A percentile compares a stretch with the other conserved stretches of the same genome.
These are phyloP conservation scores for Synaphobranchus kaupii DNA, from an alignment of 2,797 vertebrate genomes.

Conservation along the genomic window DNA sequence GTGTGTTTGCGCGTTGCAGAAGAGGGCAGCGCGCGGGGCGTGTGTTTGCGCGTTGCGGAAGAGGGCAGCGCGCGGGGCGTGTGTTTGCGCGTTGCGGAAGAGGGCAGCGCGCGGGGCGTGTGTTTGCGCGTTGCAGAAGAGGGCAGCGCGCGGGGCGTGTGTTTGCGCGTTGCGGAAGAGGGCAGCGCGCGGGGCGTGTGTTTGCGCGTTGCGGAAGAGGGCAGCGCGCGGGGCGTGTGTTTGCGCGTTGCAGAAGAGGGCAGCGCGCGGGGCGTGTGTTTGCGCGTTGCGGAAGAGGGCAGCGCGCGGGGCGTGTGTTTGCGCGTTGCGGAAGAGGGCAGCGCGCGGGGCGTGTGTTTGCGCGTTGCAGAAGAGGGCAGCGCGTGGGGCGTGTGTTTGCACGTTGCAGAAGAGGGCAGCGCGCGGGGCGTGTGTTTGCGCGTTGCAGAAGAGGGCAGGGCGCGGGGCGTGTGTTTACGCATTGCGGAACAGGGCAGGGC, in stretches of 20 bases:
- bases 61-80: constrained; percentile 30
- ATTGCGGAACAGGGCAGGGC: constrained; percentile 15
- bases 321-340: too few relatives aligned
- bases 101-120: constrained; percentile 14
- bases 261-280: constrained; percentile 10
- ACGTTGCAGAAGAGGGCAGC: too few relatives aligned
- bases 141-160: constrained; percentile 29
- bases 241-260: too few relatives aligned
- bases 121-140: constrained; percentile 15
- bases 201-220: constrained; percentile 16
- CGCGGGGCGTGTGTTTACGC: constrained; percentile 19
- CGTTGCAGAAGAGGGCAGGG: too few relatives aligned
- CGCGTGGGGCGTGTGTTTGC: constrained; percentile 30
- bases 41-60: too few relatives aligned
- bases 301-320: constrained; percentile 30
- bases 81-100: constrained; percentile 11
- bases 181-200: constrained; percentile 3
- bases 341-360: constrained; percentile 13
- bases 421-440: too few relatives aligned
- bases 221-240: constrained; percentile 29
- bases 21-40: constrained; percentile 30
- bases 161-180: constrained; percentile 13
- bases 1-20: too few relatives aligned
- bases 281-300: constrained; percentile 13
- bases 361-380: constrained; percentile 6